phyloP scores from a whole-genome alignment of 2,888 invertebrate species.

The Calliopum simillimum region DNA sequence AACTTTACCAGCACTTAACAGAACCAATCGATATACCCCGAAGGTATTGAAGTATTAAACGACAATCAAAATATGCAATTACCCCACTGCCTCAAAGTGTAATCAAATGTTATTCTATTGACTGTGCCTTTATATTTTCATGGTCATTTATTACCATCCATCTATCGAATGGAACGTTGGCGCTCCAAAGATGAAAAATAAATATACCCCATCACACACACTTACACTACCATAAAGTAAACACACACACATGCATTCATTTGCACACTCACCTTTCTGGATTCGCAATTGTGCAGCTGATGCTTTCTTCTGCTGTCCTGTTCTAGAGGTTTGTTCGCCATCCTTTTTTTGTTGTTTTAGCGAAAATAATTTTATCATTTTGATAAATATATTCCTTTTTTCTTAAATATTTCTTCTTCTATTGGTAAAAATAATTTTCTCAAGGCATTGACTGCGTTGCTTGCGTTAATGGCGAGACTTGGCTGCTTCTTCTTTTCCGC shows the following conservation, averaged over 20 bases:
- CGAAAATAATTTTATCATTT: constrained; percentile 98
- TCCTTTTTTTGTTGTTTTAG: constrained; percentile 99
- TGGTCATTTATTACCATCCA: no score
- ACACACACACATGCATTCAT: not conserved
- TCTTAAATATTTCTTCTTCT: constrained; percentile 21
- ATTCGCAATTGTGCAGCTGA: constrained; percentile 97
- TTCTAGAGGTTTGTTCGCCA: constrained; percentile 85
- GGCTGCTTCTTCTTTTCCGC: constrained; percentile 28
- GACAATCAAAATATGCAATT: no score
- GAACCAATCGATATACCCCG: no score
- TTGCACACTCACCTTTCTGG: constrained; percentile 83
- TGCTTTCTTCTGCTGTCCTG: constrained; percentile 88
- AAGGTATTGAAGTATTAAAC: no score
- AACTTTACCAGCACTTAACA: no score
- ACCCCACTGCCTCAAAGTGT: no score
- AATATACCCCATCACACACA: not conserved
- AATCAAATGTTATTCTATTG: no score
- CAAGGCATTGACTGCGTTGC: not conserved
- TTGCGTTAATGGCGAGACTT: not conserved
- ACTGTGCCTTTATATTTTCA: no score
- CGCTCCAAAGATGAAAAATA: constrained; percentile 11
- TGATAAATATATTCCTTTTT: constrained; percentile 44
- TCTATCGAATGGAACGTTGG: not conserved
- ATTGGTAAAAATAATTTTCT: constrained; percentile 15
- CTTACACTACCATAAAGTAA: not conserved